These are phyloP conservation scores for Rhombomys opimus DNA, from an alignment of 2,113 vertebrate species.

Conservation along the genomic window DNA sequence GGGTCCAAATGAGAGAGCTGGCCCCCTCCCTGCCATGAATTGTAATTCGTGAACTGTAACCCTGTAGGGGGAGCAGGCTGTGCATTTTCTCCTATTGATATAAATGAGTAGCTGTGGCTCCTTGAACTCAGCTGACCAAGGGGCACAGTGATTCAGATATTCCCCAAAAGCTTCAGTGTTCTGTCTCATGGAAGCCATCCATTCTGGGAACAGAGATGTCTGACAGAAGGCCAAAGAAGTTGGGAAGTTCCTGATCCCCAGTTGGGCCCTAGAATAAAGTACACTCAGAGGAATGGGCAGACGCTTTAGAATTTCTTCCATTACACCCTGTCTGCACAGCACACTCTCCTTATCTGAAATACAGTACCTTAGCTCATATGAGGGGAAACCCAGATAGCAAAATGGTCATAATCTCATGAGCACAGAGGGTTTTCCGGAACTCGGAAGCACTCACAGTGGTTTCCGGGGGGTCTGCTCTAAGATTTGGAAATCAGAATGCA, in stretches of 20 bases:
- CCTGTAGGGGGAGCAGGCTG: too few relatives aligned
- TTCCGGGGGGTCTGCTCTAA: background rate
- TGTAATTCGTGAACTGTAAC: too few relatives aligned
- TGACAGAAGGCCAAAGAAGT: background rate
- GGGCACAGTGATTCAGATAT: background rate
- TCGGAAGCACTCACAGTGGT: background rate
- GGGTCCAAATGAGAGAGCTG: background rate
- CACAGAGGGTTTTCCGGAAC: slow-evolving; percentile 30
- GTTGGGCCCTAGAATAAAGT: background rate
- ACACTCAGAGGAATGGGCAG: fast-evolving
- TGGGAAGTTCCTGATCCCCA: too few relatives aligned
- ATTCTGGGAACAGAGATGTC: background rate
- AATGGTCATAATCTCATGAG: background rate
- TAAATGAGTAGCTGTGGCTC: background rate
- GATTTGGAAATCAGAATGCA: background rate
- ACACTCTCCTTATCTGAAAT: background rate
- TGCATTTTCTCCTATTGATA: background rate
- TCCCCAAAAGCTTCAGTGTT: fast-evolving
- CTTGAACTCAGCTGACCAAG: background rate
- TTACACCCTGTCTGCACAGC: background rate
- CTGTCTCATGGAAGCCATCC: background rate
- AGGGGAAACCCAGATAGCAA: background rate
- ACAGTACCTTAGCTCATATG: background rate
- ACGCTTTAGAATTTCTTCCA: background rate
- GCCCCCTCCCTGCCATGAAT: fast-evolving